Conservation (phyloP, 2,113 vertebrate genomes). For the Motacilla tschutschensis region DNA sequence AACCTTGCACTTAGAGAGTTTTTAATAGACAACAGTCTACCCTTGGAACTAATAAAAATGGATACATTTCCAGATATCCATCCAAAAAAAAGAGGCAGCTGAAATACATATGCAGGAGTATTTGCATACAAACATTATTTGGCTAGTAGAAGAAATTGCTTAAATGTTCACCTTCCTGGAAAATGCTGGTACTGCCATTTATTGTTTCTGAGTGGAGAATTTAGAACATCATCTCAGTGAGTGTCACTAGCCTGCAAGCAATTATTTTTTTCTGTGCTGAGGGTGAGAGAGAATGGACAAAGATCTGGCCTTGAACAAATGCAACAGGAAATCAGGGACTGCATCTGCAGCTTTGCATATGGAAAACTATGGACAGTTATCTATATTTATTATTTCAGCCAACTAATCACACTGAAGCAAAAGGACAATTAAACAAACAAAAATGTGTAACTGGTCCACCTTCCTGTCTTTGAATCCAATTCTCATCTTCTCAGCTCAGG, state of each 20-base stretch:
- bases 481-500: neutral
- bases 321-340: neutral
- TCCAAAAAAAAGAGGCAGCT: constrained; percentile 23
- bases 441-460: neutral
- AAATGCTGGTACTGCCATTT: neutral
- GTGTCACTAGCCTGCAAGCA: constrained; percentile 24
- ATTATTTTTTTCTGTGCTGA: constrained; percentile 8
- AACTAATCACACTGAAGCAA: neutral
- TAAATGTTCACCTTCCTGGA: constrained; percentile 20
- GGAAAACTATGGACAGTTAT: neutral
- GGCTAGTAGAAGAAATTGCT: neutral
- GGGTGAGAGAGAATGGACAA: neutral
- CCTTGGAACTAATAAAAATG: constrained; percentile 16
- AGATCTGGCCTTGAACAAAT: constrained; percentile 5
- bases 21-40: constrained; percentile 1
- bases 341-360: neutral
- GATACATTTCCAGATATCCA: constrained; percentile 3
- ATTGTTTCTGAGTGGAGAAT: constrained; percentile 8
- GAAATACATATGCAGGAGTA: neutral
- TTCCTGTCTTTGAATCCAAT: neutral
- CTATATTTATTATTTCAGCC: neutral
- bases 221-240: constrained; percentile 2
- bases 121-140: constrained; percentile 42
- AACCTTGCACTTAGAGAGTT: neutral
- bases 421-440: neutral